Evolutionary conservation across 2,888 invertebrate genomes (phyloP).

Genomic region (Chalcis sispes): DNA sequence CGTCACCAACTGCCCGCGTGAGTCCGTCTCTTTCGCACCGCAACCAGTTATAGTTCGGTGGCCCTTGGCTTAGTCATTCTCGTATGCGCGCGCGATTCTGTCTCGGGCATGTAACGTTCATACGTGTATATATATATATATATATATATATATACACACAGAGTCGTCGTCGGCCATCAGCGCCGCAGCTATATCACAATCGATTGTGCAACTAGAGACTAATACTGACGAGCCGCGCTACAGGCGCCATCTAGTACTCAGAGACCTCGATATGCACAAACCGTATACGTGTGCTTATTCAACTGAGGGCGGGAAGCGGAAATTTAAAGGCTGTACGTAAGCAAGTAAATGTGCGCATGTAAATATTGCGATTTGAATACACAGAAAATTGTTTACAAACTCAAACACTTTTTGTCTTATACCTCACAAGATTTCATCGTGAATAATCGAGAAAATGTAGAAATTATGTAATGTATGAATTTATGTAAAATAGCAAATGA

Average conservation of each 20-base stretch:
- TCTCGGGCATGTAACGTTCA: background rate
- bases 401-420: too few species aligned
- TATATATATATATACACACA: background rate
- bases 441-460: too few species aligned
- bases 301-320: slow-evolving; percentile 1
- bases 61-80: slow-evolving; percentile 18
- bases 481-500: too few species aligned
- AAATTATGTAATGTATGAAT: too few species aligned
- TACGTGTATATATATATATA: background rate
- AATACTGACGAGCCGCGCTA: background rate
- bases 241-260: slow-evolving; percentile 24
- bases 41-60: background rate
- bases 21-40: background rate
- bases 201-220: slow-evolving; percentile 19
- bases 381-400: slow-evolving; percentile 3
- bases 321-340: background rate
- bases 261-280: too few species aligned
- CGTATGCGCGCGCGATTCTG: background rate
- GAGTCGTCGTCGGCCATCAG: background rate
- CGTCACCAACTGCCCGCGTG: background rate
- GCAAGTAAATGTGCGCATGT: background rate
- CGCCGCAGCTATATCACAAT: slow-evolving; percentile 3
- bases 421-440: too few species aligned
- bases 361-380: background rate
- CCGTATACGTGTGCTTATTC: background rate